Base-by-base conservation (phyloP, 2,113 vertebrate genomes). In the Hemichromis elongatus region DNA sequence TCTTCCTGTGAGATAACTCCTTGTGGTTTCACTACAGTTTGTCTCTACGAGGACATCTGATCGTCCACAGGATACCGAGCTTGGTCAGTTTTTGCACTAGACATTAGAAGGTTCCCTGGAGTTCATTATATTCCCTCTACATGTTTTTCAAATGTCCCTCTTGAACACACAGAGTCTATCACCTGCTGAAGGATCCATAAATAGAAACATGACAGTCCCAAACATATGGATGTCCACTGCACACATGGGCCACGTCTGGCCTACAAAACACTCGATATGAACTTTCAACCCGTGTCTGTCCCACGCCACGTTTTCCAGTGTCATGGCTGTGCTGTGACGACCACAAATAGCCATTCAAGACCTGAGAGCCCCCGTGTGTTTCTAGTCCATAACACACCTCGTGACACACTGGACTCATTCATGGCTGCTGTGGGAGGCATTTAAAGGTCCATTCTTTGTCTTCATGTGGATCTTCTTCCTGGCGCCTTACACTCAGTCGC, bases 261-360 rank as follows among this genome's bases (percentile, higher is more conserved):
- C 9, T 40, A 40, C 37, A 10, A 9, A 40, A 40, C 10, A 40
- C 37, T 40, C 3, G 37, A 10, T 5, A 40, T 40, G 11, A 40
- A 2, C 37, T 40, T 9, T 40, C 37, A 40, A 40, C 10, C 9
- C 9, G 3, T 40, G 37, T 37, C 9, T 37, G 37, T 37, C 37
- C 37, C 8, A 37, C 37, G 10, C 5, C 3, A 37, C 37, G 3
- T 37, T 42, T 45, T 45, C 42, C 42, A 14, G 37, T 37, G 37
- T 10, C 42, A 45, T 13, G 2, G 5, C 13, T 45, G 42, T 14
- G 12, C 42, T 13, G 42, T 14, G 63, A 68, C 5, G 0, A 24
- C 63, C 37, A 42, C 4, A 37, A 33, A 59, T 33, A 10, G 8
- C 0, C 14, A 59, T 59, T 57, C 4, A 18, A 57, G 26, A 30